Percentiles rank a stretch among this genome's conserved stretches.
Evolutionary conservation across 1,140 invertebrate genomes (phyloP).

Genomic region (Drosophila kepulauana): DNA sequence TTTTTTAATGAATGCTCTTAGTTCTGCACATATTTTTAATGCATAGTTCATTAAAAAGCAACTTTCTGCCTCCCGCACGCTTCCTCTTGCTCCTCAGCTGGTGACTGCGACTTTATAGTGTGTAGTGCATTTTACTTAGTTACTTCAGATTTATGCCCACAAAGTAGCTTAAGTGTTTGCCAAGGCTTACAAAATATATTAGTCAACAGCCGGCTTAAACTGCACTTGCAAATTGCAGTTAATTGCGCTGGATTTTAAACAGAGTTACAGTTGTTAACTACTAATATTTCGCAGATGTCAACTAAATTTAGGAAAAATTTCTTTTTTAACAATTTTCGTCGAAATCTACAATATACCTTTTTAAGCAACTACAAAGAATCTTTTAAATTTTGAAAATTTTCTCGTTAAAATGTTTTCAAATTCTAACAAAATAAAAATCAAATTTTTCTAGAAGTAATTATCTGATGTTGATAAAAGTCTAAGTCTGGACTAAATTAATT

Average conservation of each 20-base stretch:
- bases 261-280: background rate
- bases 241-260: background rate
- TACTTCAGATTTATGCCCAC: constrained; percentile 59
- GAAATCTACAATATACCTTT: too few species aligned
- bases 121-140: constrained; percentile 29
- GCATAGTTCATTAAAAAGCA: constrained; percentile 79
- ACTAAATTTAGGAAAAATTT: too few species aligned
- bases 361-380: too few species aligned
- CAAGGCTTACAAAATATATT: constrained; percentile 62
- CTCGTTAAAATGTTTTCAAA: too few species aligned
- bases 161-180: constrained; percentile 66
- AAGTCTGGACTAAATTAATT: too few species aligned
- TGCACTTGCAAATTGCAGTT: constrained; percentile 62
- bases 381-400: too few species aligned
- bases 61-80: constrained; percentile 42
- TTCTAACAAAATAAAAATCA: too few species aligned
- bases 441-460: too few species aligned
- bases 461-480: too few species aligned
- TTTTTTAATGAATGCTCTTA: constrained; percentile 83
- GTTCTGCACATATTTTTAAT: constrained; percentile 82
- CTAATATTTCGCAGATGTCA: too few species aligned
- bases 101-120: constrained; percentile 34
- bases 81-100: background rate
- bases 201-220: constrained; percentile 50
- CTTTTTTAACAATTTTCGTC: too few species aligned